Conservation (phyloP, 1,140 invertebrate genomes). For the Helicorthomorpha holstii region DNA sequence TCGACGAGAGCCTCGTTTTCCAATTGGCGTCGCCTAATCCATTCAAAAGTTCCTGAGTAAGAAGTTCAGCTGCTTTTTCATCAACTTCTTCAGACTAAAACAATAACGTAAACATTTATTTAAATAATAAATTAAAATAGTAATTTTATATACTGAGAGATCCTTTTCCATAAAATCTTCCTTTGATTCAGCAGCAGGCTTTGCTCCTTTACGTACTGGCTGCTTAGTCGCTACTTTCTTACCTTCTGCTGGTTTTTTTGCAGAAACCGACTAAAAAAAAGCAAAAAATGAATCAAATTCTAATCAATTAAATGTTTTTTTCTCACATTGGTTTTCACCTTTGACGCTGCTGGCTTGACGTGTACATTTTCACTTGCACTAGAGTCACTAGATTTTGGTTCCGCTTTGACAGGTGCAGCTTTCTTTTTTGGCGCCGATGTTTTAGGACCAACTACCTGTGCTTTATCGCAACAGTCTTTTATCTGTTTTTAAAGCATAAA, state of each 20-base stretch:
- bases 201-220: too few species aligned
- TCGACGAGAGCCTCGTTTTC: slow-evolving; percentile 63
- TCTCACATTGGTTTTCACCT: too few species aligned
- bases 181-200: neutral
- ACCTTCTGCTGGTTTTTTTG: slow-evolving; percentile 5
- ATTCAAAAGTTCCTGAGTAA: slow-evolving; percentile 40
- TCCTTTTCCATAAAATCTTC: slow-evolving; percentile 20
- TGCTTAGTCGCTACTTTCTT: slow-evolving; percentile 11
- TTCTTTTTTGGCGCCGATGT: slow-evolving; percentile 25
- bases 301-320: too few species aligned
- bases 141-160: slow-evolving; percentile 26
- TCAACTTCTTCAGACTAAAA: slow-evolving; percentile 45
- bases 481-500: slow-evolving; percentile 35
- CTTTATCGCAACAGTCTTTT: slow-evolving; percentile 84
- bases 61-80: slow-evolving; percentile 41
- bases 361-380: neutral
- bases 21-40: slow-evolving; percentile 62
- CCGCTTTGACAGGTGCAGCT: slow-evolving; percentile 21
- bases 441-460: slow-evolving; percentile 49
- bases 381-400: slow-evolving; percentile 21
- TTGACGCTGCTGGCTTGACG: too few species aligned
- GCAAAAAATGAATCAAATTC: too few species aligned
- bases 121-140: neutral
- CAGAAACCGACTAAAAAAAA: slow-evolving; percentile 22
- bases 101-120: slow-evolving; percentile 2